Percentiles rank a stretch among this genome's conserved stretches.
These are phyloP conservation scores for Periplaneta americana DNA, from an alignment of 1,140 invertebrate genomes.

Conservation along the genomic window DNA sequence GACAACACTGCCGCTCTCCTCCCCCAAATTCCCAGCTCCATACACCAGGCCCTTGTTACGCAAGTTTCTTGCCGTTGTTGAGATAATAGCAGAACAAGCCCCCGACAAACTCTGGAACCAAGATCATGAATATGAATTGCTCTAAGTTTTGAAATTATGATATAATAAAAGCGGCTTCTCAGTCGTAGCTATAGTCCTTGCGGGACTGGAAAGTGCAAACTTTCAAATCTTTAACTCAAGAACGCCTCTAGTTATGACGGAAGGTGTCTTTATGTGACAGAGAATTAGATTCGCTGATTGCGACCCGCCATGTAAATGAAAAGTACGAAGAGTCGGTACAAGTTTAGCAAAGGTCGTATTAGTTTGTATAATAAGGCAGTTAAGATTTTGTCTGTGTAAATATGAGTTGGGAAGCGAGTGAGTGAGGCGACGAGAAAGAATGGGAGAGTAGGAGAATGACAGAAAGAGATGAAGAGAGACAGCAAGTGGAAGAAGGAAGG, in stretches of 20 bases:
- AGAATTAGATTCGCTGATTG: no score
- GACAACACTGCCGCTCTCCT: no score
- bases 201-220: background rate
- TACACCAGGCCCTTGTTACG: background rate
- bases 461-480: no score
- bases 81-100: background rate
- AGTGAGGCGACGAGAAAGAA: no score
- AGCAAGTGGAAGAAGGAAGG: no score
- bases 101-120: background rate
- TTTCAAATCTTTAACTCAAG: background rate
- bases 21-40: background rate
- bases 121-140: background rate
- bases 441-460: no score
- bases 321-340: no score
- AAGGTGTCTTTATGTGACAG: background rate
- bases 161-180: background rate
- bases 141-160: background rate
- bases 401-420: no score
- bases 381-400: no score
- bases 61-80: background rate
- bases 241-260: background rate
- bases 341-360: no score
- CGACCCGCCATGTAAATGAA: no score
- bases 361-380: no score
- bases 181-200: background rate